A percentile compares a stretch with the other conserved stretches of the same genome.
Conservation (phyloP, 2,113 vertebrate genomes). For the Pelecanus crispus region DNA sequence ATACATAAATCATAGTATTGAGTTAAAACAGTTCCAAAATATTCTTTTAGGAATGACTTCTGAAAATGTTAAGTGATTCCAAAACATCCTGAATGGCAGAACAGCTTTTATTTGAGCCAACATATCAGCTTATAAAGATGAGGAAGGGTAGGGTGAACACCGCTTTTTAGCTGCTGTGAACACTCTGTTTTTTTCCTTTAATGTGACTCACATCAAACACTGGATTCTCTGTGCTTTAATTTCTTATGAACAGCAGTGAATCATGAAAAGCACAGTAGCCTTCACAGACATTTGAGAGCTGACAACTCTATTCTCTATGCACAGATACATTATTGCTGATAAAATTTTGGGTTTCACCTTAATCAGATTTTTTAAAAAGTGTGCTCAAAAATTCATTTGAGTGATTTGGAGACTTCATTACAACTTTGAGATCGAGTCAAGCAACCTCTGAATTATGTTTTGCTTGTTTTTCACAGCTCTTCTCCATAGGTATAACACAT, state of each 20-base stretch:
- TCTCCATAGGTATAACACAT: neutral
- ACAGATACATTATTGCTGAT: neutral
- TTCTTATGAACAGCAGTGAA: neutral
- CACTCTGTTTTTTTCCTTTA: neutral
- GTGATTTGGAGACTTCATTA: neutral
- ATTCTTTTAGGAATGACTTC: neutral
- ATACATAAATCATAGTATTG: neutral
- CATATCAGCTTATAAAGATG: neutral
- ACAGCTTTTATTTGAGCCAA: neutral
- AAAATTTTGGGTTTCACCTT: neutral
- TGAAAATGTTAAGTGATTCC: neutral
- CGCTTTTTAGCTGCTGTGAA: neutral
- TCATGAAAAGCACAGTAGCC: neutral
- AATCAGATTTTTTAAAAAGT: neutral
- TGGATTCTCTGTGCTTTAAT: neutral
- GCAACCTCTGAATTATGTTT: neutral
- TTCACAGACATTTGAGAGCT: neutral
- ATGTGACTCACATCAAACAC: neutral
- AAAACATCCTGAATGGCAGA: neutral
- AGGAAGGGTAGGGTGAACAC: neutral
- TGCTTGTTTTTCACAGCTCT: neutral
- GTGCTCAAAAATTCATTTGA: neutral
- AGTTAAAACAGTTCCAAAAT: neutral
- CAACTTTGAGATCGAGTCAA: neutral
- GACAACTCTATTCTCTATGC: neutral